phyloP scores from a whole-genome alignment of 2,888 invertebrate genomes.

The Cheiracanthium punctorium region DNA sequence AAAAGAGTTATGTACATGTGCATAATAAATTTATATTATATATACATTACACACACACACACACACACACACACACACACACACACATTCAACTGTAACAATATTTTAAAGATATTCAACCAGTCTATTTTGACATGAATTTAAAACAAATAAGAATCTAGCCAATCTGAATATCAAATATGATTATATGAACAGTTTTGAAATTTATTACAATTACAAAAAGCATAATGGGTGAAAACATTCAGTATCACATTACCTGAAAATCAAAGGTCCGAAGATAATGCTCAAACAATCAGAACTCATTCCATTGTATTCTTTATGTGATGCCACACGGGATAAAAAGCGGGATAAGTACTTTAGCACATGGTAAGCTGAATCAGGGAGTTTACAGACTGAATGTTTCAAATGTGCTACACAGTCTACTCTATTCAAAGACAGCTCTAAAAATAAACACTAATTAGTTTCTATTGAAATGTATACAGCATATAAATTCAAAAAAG shows the following conservation, averaged over 20 bases:
- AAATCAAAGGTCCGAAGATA: slow-evolving; percentile 77
- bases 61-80: too few species aligned
- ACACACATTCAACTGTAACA: too few species aligned
- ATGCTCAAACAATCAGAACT: slow-evolving; percentile 76
- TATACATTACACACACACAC: too few species aligned
- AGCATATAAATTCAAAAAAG: neutral
- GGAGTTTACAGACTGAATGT: slow-evolving; percentile 74
- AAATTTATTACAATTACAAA: too few species aligned
- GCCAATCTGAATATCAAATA: too few species aligned
- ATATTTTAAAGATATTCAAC: too few species aligned
- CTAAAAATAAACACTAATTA: slow-evolving; percentile 24
- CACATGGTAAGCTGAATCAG: slow-evolving; percentile 77
- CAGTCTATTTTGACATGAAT: too few species aligned
- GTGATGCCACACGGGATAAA: slow-evolving; percentile 76
- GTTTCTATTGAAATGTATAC: neutral
- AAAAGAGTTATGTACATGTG: too few species aligned
- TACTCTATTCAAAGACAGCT: slow-evolving; percentile 63
- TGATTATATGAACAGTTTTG: too few species aligned
- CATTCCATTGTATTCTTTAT: slow-evolving; percentile 76
- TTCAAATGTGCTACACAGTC: slow-evolving; percentile 73
- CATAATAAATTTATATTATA: too few species aligned
- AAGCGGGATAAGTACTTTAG: slow-evolving; percentile 77
- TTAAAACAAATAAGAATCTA: too few species aligned
- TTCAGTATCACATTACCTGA: slow-evolving; percentile 74
- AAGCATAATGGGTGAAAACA: neutral